phyloP scores from a whole-genome alignment of 2,888 invertebrate genomes.

The Gnatocerus cornutus region DNA sequence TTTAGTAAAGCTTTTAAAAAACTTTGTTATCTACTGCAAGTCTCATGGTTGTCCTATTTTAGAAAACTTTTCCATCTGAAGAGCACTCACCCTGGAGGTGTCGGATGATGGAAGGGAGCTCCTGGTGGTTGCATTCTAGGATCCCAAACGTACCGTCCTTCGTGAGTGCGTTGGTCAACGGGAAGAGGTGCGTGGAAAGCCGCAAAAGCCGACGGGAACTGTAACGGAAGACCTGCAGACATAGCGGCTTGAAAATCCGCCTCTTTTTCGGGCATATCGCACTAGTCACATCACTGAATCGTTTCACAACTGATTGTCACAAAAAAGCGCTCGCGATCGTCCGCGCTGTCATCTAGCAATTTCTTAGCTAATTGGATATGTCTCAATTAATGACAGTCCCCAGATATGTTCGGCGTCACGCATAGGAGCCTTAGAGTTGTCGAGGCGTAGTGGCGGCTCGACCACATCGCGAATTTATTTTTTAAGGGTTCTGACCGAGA shows the following conservation, averaged over 20 bases:
- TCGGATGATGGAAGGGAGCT: constrained; percentile 65
- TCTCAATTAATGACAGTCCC: constrained; percentile 38
- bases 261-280: constrained; percentile 70
- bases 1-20: too few relatives aligned
- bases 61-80: neutral
- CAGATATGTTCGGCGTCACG: constrained; percentile 10
- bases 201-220: constrained; percentile 71
- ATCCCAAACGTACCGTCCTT: constrained; percentile 70
- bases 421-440: neutral
- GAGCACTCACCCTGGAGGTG: constrained; percentile 64
- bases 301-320: constrained; percentile 41
- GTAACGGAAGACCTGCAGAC: constrained; percentile 70
- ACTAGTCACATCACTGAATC: constrained; percentile 48
- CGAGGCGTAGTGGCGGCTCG: neutral
- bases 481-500: neutral
- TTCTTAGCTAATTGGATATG: constrained; percentile 30
- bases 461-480: constrained; percentile 7
- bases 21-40: too few relatives aligned
- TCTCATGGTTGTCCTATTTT: too few relatives aligned
- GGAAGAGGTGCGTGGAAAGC: constrained; percentile 77
- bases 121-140: constrained; percentile 68
- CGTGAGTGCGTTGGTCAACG: constrained; percentile 75
- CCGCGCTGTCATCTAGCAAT: constrained; percentile 32
- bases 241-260: constrained; percentile 69
- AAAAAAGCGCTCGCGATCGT: constrained; percentile 21